Evolutionary conservation across 2,888 invertebrate genomes (phyloP), one percentile per base, ranked within the genome.

Genomic region (Andrena flavipes): DNA sequence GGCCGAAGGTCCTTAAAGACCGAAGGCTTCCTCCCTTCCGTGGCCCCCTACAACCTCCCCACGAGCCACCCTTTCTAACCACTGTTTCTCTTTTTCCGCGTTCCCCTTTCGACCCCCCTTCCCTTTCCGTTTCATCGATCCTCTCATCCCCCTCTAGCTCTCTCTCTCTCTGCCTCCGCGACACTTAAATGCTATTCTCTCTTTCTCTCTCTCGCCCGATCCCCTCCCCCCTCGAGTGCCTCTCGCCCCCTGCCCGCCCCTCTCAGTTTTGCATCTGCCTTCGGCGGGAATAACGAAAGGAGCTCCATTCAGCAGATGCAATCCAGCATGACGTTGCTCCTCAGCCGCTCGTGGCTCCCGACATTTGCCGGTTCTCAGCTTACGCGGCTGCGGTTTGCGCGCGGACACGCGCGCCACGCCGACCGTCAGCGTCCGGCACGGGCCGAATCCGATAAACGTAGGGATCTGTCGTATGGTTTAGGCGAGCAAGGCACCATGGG

Each of bases 351-450:
- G 83, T 84, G 88, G 88, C 78, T 85, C 83, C 84, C 91, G 89
- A 92, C 92, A 91, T 92, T 92, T 91, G 92, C 91, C 89, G 91
- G 90, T 91, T 91, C 91, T 91, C 91, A 91, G 91, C 91, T 92
- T 92, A 92, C 89, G 87, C 86, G 87, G 86, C 88, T 88, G 89
- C 88, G 88, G 78, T 83, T 78, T 75, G 20, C 68, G 60, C 71
- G 65, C 54, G 63, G 2, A 29, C 23, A 35, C 59, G 49, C n/a
- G 48, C 10, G 48, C 20, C 60, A 20, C n/a, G 20, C 1, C 49
- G 51, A 23, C 60, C 29, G 63, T 49, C 23, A 8, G 29, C 42
- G n/a, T 10, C 7, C 23, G 35, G 13, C 23, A 68, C 33, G 54
- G n/a, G 3, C n/a, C 42, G 42, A 42, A 16, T 42, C 42, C 16